Evolutionary conservation across 2,888 invertebrate species (phyloP), one percentile per base, ranked within the genome.

Genomic region (Chirona hameri): DNA sequence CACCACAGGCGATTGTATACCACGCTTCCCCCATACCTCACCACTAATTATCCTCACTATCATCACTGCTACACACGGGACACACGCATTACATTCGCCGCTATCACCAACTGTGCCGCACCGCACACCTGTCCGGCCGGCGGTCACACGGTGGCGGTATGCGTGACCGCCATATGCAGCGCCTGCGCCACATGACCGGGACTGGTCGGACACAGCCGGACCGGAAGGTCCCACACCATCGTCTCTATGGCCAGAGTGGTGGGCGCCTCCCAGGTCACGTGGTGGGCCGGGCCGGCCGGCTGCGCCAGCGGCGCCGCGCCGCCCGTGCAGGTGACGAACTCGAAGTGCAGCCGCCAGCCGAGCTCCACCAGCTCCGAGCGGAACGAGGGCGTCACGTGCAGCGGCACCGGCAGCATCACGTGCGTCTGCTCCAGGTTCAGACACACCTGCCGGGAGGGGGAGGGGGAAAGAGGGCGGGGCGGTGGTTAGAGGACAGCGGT

Each of bases 171-270:
- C 48, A 52, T 80, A 3, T 80, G 80, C 52, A 80, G 80, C 48
- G n/a, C 52, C 80, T 52, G 80, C 18, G 27, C 48, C 52, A 80
- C 52, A 27, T 80, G 80, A 15, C 52, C 18, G 27, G 52, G 80
- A 27, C 52, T n/a, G 52, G 80, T 80, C 27, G 80, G 21, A 29
- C 80, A 76, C 24, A 76, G 39, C 76, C 24, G 76, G 27, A 99
- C 93, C 0, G 98, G 98, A 82, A 99, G 90, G 89, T 98, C 97
- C 99, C 99, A 99, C 24, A 97, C 94, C 97, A 99, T 98, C 0
- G 99, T 99, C 89, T 99, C 98, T 83, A 99, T 97, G 21, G 95
- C 93, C 55, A 98, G 90, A 85, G 93, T 92, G 3, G 93, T 89
- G 0, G 98, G 97, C 0, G 95, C 97, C 86, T 93, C 93, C 93